These are phyloP conservation scores for Theropithecus gelada DNA, from an alignment of 2,113 vertebrate species.

Conservation along the genomic window DNA sequence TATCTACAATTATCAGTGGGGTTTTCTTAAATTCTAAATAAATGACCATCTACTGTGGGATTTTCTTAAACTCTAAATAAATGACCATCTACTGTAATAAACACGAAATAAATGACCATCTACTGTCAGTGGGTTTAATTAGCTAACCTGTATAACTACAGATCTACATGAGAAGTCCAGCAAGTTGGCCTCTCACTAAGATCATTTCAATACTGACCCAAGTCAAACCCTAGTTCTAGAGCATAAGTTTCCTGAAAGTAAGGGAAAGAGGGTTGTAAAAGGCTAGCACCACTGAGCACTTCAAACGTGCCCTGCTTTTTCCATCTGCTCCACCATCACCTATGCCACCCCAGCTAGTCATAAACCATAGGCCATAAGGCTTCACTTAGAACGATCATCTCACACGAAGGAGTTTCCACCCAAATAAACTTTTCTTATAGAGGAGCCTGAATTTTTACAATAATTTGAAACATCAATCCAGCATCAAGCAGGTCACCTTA, in stretches of 20 bases:
- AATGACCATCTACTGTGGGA: background rate
- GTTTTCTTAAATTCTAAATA: background rate
- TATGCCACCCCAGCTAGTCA: background rate
- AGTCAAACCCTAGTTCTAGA: background rate
- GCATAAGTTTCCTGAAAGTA: background rate
- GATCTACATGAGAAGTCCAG: background rate
- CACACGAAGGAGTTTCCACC: background rate
- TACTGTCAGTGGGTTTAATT: background rate
- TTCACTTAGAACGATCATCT: background rate
- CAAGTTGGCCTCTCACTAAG: no score
- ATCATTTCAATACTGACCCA: no score
- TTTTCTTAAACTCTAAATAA: background rate
- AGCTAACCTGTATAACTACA: background rate
- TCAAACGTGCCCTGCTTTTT: background rate
- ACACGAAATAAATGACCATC: background rate
- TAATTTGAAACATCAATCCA: background rate
- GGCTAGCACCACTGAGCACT: background rate
- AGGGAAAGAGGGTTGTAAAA: background rate
- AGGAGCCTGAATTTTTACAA: background rate
- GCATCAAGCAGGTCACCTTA: background rate
- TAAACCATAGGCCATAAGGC: fast-evolving
- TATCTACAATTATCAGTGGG: background rate
- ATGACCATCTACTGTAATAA: background rate
- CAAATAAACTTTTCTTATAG: background rate
- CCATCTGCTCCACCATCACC: background rate